Evolutionary conservation across 2,888 invertebrate species (phyloP).

Genomic region (Drosophila borborema): DNA sequence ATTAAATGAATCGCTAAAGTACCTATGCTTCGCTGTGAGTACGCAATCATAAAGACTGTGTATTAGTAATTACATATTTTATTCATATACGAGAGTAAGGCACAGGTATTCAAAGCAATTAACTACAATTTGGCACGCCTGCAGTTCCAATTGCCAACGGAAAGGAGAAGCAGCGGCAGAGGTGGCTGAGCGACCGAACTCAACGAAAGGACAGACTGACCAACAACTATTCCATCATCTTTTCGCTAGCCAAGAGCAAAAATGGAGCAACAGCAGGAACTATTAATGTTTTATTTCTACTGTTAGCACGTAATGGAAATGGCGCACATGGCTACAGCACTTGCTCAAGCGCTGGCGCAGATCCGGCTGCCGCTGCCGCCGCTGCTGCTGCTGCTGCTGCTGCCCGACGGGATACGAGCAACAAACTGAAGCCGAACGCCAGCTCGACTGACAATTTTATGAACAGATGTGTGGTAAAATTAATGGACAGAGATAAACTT

Average conservation of each 20-base stretch:
- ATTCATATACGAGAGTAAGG: constrained; percentile 32
- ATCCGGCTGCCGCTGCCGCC: constrained; percentile 24
- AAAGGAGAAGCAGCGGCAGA: constrained; percentile 40
- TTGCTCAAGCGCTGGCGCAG: constrained; percentile 22
- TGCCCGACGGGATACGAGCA: constrained; percentile 58
- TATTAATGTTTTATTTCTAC: constrained; percentile 48
- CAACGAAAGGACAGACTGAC: constrained; percentile 39
- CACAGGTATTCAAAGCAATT: constrained; percentile 47
- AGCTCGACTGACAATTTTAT: constrained; percentile 79
- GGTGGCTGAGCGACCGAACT: background rate
- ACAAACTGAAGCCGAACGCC: constrained; percentile 72
- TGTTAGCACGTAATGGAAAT: constrained; percentile 76
- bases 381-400: constrained; percentile 36
- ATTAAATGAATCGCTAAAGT: constrained; percentile 16
- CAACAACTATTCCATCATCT: constrained; percentile 47
- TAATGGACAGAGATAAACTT: constrained; percentile 81
- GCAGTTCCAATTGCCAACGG: constrained; percentile 47
- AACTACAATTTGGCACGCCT: constrained; percentile 37
- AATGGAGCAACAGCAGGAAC: constrained; percentile 53
- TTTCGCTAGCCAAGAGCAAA: constrained; percentile 30
- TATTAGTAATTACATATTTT: constrained; percentile 38
- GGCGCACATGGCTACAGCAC: constrained; percentile 65
- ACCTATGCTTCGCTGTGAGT: constrained; percentile 16
- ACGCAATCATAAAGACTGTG: constrained; percentile 15
- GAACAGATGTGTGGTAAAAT: constrained; percentile 81